Conservation (phyloP, 2,797 vertebrate species). For the Mastacembelus armatus region DNA sequence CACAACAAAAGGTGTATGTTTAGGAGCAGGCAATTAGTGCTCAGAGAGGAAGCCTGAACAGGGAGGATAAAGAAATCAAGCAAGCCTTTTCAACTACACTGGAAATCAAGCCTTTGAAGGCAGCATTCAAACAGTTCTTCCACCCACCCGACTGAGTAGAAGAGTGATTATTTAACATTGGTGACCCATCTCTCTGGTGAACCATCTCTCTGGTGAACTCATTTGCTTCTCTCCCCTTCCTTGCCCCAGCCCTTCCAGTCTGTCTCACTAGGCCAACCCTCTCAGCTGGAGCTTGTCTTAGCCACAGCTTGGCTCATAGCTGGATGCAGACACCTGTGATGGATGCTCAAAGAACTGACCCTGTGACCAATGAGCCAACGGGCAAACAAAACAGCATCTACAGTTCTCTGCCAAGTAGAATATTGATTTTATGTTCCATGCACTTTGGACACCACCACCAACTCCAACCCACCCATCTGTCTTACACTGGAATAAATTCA, state of each 20-base stretch:
- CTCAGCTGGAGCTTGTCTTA: constrained; percentile 64
- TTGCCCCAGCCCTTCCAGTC: not conserved
- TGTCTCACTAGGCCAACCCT: constrained; percentile 48
- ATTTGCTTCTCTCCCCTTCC: constrained; percentile 59
- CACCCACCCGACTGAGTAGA: constrained; percentile 38
- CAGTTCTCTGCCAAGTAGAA: constrained; percentile 81
- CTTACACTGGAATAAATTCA: constrained; percentile 74
- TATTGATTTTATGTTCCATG: constrained; percentile 84
- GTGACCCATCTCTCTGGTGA: constrained; percentile 60
- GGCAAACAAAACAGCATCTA: constrained; percentile 77
- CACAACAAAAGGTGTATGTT: constrained; percentile 62
- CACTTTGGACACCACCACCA: constrained; percentile 61
- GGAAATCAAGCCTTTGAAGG: constrained; percentile 64
- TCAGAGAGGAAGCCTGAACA: constrained; percentile 48
- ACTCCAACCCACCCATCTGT: constrained; percentile 40
- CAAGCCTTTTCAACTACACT: constrained; percentile 48
- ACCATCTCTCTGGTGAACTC: constrained; percentile 67
- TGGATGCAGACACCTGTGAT: constrained; percentile 71
- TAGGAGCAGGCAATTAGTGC: constrained; percentile 60
- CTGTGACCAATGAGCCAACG: constrained; percentile 72
- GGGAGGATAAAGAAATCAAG: constrained; percentile 56
- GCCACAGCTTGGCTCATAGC: constrained; percentile 63
- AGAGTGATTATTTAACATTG: constrained; percentile 72
- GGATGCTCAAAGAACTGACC: constrained; percentile 81
- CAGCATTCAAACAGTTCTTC: constrained; percentile 42